Conservation (phyloP, 2,797 vertebrate species). For the Cygnus olor region DNA sequence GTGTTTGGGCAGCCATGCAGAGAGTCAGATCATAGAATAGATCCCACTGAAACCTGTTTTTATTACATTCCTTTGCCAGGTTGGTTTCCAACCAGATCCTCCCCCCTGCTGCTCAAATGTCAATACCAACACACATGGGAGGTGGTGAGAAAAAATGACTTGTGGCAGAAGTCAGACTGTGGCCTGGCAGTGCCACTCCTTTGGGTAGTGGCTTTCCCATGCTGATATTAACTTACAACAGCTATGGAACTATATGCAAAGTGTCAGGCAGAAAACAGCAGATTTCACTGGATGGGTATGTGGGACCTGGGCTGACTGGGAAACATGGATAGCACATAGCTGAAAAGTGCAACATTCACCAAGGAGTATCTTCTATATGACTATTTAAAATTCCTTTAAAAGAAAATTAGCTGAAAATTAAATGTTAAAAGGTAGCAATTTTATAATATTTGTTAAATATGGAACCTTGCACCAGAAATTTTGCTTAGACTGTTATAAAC, state of each 20-base stretch:
- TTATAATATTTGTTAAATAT: background rate
- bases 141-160: background rate
- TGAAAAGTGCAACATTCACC: background rate
- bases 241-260: background rate
- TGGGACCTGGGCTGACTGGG: background rate
- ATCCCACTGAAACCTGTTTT: background rate
- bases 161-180: background rate
- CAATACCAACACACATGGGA: background rate
- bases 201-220: background rate
- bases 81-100: background rate
- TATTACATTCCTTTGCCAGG: background rate
- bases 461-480: background rate
- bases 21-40: background rate
- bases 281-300: background rate
- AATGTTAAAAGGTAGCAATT: background rate
- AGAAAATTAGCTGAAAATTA: background rate
- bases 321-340: background rate
- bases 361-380: background rate
- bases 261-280: background rate
- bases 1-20: accelerated
- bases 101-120: background rate
- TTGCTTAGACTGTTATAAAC: background rate
- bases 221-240: background rate
- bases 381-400: background rate
- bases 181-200: background rate